These are phyloP conservation scores for Penaeus japonicus DNA, from an alignment of 1,140 invertebrate species.

Conservation along the genomic window DNA sequence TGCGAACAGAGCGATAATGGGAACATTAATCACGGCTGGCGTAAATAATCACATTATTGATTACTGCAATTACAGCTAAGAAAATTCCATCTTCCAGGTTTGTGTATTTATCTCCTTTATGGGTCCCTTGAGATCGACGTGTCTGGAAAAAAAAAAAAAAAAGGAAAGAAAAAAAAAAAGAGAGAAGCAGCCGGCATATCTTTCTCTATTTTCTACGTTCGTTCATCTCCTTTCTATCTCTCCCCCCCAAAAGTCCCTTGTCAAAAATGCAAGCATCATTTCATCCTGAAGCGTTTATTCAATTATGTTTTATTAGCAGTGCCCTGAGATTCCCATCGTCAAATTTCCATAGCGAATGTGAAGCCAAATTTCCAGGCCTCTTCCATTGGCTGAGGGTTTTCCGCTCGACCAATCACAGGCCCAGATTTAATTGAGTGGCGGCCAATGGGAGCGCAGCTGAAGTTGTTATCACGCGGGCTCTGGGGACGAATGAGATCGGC, in stretches of 20 bases:
- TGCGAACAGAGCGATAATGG: no score
- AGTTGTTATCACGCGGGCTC: constrained; percentile 57
- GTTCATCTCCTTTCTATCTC: neutral
- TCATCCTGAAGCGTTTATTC: constrained; percentile 47
- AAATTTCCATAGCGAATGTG: constrained; percentile 50
- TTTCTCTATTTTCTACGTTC: neutral
- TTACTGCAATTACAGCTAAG: no score
- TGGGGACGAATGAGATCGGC: constrained; percentile 43
- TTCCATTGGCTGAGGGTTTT: constrained; percentile 35
- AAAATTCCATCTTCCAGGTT: no score
- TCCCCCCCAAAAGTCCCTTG: neutral
- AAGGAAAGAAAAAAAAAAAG: no score
- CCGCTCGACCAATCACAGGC: constrained; percentile 35
- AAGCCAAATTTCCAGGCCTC: constrained; percentile 26
- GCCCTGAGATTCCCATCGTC: constrained; percentile 20
- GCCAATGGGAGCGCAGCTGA: constrained; percentile 49
- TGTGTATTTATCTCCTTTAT: neutral
- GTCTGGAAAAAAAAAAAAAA: neutral
- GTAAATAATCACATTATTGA: no score
- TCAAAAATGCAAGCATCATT: neutral
- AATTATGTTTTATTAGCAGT: constrained; percentile 57
- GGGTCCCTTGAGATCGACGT: neutral
- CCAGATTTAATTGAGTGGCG: constrained; percentile 53
- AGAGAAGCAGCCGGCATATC: neutral
- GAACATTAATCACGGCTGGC: no score